Base-by-base conservation (phyloP, 2,888 invertebrate genomes). In the Spialia ferax region DNA sequence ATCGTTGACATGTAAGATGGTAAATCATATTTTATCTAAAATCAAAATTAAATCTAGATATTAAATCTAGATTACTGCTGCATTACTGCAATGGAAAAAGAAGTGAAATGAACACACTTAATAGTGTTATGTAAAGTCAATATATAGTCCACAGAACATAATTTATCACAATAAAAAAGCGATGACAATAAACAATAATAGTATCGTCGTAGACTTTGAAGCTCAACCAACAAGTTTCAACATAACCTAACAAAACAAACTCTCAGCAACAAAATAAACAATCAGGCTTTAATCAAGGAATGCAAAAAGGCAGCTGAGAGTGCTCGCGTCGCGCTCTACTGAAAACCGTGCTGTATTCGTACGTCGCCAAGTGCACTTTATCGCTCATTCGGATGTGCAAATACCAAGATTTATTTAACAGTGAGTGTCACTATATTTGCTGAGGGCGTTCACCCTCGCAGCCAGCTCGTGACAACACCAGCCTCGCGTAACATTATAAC, bases 361-460 rank as follows among this genome's bases (percentile, higher is more conserved):
- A 55, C 13, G 15, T 22, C 61, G 13, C 26, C 57, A 22, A 68
- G 62, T 62, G 68, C 68, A 68, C 62, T 68, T 68, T 68, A 68
- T 62, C 61, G 56, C 50, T 62, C 62, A 60, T 71, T 63, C 68
- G 45, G 59, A 72, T 70, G 70, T 72, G 74, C 75, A 77, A 74
- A 80, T 76, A 76, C 68, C 70, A 70, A 79, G 81, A 85, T 85
- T 84, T 84, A 79, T 84, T 83, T 79, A 83, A 83, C 83, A 78
- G 80, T 75, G 79, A 78, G 80, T 75, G 79, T 72, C 77, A 77
- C 75, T 80, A 81, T 84, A 84, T 89, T 88, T 86, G 83, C 82
- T 54, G 73, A 87, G 91, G 81, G 79, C 91, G 75, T 90, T 92
- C 86, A 91, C 88, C 91, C 85, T 70, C 68, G 67, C 69, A 42